Percentiles rank a stretch among this genome's conserved stretches.
Conservation (phyloP, 1,140 invertebrate genomes). For the Aphaenogaster rudis region DNA sequence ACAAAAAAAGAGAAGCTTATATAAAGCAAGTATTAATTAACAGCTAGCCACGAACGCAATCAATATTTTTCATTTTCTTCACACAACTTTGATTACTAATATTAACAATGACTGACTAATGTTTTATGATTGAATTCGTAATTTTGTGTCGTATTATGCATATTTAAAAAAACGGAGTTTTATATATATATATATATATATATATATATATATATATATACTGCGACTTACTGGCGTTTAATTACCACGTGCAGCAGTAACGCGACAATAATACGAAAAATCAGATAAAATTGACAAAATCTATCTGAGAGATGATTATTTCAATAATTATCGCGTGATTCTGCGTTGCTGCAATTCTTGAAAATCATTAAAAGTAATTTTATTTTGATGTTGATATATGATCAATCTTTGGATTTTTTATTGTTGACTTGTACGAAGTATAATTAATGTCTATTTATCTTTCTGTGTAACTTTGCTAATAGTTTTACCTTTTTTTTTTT, state of each 20-base stretch:
- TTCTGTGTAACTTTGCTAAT: not conserved
- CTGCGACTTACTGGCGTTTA: not conserved
- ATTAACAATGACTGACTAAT: not conserved
- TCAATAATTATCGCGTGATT: not conserved
- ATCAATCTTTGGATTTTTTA: constrained; percentile 4
- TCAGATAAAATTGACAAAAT: not conserved
- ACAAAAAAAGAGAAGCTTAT: not conserved
- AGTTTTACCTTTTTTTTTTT: not conserved
- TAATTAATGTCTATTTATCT: not conserved
- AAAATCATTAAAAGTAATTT: constrained; percentile 21
- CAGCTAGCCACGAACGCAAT: not conserved
- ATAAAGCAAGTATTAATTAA: not conserved
- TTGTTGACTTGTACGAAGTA: not conserved
- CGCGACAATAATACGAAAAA: not conserved
- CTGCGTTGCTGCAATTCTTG: not conserved
- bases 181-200: too few relatives aligned
- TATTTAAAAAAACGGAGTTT: not conserved
- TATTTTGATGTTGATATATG: not conserved
- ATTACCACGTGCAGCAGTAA: not conserved
- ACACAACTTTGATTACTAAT: not conserved
- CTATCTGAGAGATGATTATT: not conserved
- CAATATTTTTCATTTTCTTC: not conserved
- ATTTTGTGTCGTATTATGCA: not conserved
- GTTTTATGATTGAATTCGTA: not conserved
- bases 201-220: too few relatives aligned